Evolutionary conservation across 1,140 invertebrate species (phyloP).

Genomic region (Steinernema feltiae): DNA sequence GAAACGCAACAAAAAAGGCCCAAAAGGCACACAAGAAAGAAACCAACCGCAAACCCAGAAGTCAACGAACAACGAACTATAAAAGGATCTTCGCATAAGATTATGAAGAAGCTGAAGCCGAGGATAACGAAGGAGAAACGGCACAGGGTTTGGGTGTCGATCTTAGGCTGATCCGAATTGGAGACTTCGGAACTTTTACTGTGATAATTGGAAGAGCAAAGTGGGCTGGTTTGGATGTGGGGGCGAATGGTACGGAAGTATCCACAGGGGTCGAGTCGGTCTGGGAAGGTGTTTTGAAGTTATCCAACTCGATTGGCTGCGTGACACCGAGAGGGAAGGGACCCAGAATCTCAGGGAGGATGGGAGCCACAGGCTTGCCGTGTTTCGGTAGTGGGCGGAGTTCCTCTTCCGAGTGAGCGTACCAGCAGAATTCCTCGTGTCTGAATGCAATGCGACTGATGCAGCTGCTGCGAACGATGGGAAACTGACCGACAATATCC

Average conservation of each 20-base stretch:
- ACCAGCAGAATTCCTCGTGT: conserved; percentile 7
- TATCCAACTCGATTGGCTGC: neutral
- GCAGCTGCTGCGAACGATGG: neutral
- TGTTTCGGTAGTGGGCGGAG: neutral
- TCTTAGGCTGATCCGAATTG: too few relatives aligned
- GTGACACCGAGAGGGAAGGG: neutral
- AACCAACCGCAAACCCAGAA: neutral
- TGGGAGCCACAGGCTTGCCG: neutral
- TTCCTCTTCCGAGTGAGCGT: neutral
- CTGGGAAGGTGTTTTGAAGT: neutral
- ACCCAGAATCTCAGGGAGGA: neutral
- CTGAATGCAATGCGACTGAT: neutral
- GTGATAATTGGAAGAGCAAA: neutral
- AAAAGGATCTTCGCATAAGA: neutral
- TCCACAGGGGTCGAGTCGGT: neutral
- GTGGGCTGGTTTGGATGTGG: neutral
- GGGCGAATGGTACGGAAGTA: neutral
- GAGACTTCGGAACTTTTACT: neutral
- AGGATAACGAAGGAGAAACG: too few relatives aligned
- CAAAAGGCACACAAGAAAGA: neutral
- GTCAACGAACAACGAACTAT: neutral
- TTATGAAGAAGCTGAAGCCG: neutral
- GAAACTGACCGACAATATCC: conserved; percentile 15
- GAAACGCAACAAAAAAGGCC: neutral
- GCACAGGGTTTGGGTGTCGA: too few relatives aligned